Percentiles rank a stretch among this genome's conserved stretches.
phyloP scores from a whole-genome alignment of 1,140 invertebrate genomes.

The Aphelinus certus region DNA sequence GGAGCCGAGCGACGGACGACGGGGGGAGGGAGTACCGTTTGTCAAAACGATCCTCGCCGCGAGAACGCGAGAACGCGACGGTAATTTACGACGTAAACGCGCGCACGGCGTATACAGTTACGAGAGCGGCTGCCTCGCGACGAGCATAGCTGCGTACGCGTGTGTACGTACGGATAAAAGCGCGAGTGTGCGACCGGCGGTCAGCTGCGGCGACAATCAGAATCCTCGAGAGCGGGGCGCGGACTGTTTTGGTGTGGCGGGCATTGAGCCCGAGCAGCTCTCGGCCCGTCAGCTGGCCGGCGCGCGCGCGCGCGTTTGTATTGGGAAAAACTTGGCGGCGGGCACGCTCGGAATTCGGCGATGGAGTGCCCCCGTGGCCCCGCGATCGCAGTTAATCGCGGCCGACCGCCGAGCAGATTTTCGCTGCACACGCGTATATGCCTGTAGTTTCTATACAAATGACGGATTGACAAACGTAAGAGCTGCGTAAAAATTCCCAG shows the following conservation, averaged over 20 bases:
- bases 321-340: no score
- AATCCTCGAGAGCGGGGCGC: no score
- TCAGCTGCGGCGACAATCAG: no score
- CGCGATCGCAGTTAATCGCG: no score
- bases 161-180: not conserved
- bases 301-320: no score
- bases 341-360: no score
- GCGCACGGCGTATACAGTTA: constrained; percentile 51
- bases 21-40: constrained; percentile 57
- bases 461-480: not conserved
- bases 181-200: not conserved
- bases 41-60: constrained; percentile 54
- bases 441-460: constrained; percentile 4
- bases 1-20: constrained; percentile 6
- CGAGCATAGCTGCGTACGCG: not conserved
- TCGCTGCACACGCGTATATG: no score
- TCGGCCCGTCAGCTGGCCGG: no score
- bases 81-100: constrained; percentile 59
- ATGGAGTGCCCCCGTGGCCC: no score
- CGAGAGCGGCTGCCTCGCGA: not conserved
- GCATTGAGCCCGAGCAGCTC: no score
- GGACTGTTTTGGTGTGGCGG: no score
- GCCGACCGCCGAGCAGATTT: no score
- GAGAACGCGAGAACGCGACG: constrained; percentile 52
- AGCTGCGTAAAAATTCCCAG: not conserved